These are phyloP conservation scores for Sialis fuliginosa DNA, from an alignment of 2,888 invertebrate genomes.

Conservation along the genomic window DNA sequence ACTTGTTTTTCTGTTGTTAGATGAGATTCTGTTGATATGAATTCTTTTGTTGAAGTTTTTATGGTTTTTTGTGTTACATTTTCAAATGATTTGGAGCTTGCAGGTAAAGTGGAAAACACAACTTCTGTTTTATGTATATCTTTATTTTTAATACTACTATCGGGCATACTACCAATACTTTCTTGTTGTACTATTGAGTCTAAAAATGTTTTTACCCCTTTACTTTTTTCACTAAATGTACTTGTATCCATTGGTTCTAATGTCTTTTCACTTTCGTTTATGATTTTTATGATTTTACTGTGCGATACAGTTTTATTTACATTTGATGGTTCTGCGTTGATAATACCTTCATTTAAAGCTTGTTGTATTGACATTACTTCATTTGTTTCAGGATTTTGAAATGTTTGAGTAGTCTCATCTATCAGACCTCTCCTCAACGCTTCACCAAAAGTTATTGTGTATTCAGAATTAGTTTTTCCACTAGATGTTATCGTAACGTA, in stretches of 20 bases:
- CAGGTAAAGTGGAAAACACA: too few species aligned
- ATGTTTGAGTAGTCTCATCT: constrained; percentile 58
- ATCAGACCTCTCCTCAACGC: constrained; percentile 62
- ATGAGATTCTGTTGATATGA: constrained; percentile 27
- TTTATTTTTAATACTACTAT: too few species aligned
- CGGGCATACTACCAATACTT: too few species aligned
- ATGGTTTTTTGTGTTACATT: constrained; percentile 10
- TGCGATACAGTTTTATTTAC: background rate
- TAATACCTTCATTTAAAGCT: constrained; percentile 54
- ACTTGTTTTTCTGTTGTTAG: constrained; percentile 42
- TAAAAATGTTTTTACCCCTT: too few species aligned
- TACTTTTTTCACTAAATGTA: too few species aligned
- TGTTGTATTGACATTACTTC: constrained; percentile 56
- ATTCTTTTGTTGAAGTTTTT: constrained; percentile 28
- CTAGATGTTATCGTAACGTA: constrained; percentile 61
- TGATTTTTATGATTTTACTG: background rate
- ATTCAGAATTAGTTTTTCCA: constrained; percentile 31
- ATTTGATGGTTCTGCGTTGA: constrained; percentile 37
- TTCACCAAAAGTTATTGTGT: constrained; percentile 55
- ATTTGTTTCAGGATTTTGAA: constrained; percentile 57
- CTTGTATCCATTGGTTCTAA: background rate
- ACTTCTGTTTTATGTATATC: too few species aligned
- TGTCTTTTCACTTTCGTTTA: background rate
- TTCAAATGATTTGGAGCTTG: background rate
- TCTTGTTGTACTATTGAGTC: too few species aligned